Base-by-base conservation (phyloP, 2,888 invertebrate species). In the Drosophila anomalata region DNA sequence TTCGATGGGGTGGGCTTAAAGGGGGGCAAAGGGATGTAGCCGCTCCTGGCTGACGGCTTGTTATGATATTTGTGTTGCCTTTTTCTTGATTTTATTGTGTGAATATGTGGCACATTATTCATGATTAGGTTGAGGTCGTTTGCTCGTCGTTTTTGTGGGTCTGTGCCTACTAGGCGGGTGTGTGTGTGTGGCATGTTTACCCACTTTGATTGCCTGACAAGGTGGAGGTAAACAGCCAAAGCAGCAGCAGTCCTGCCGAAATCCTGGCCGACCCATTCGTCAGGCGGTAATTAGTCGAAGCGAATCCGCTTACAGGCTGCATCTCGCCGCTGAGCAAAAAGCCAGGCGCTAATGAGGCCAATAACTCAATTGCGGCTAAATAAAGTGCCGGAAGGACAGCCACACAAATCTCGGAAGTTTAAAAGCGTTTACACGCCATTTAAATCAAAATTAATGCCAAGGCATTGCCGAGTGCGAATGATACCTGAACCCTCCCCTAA, bases 51-150 rank as follows among this genome's bases (percentile, higher is more conserved):
- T 63, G 58, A 26, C 66, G 66, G 86, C 82, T 78, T 80, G 82
- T 87, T 85, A 73, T 81, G 82, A 81, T 85, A 75, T 87, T 65
- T 63, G 68, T 75, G 75, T 71, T 57, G 71, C 52, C 74, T 67
- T 67, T 70, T 75, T 67, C 62, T 57, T 82, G 84, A 73, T 74
- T 82, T 74, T 76, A 72, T 77, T 79, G 76, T 78, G 77, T 74
- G 84, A 88, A 87, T 88, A 86, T 88, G 84, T 77, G 80, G 57
- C 80, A 79, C 84, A 83, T 73, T 83, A 87, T 87, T 83, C 84
- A 80, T 84, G 81, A 81, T 86, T 83, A 79, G 80, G 67, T 75
- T 75, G 73, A 56, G 74, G 74, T 67, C 70, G 62, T 76, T 63
- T 72, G 54, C 69, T 58, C 54, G 67, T 65, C 74, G 69, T 61